Evolutionary conservation across 1,140 invertebrate species (phyloP).

Genomic region (Halotydeus destructor): DNA sequence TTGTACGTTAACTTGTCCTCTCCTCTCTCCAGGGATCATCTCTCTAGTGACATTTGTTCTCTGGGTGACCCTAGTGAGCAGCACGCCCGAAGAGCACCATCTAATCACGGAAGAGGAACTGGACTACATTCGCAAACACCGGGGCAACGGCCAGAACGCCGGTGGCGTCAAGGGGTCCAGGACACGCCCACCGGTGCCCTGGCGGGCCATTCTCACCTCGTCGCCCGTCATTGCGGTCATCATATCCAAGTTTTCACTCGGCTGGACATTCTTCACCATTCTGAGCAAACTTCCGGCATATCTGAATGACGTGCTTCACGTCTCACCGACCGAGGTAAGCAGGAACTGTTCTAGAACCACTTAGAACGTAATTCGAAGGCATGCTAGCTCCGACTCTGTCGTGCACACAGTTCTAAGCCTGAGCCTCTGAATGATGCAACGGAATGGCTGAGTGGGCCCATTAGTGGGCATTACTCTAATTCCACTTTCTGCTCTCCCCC

Average conservation of each 20-base stretch:
- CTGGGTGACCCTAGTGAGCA: slow-evolving; percentile 66
- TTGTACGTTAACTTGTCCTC: neutral
- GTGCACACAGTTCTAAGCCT: too few relatives aligned
- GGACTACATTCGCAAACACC: slow-evolving; percentile 63
- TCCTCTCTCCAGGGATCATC: neutral
- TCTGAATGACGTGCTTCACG: slow-evolving; percentile 38
- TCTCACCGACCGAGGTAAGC: too few relatives aligned
- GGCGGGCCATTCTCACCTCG: slow-evolving; percentile 53
- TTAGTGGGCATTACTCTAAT: too few relatives aligned
- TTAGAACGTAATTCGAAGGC: too few relatives aligned
- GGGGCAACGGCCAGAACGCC: slow-evolving; percentile 28
- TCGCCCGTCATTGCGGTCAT: slow-evolving; percentile 76
- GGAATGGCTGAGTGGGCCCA: too few relatives aligned
- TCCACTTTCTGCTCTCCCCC: too few relatives aligned
- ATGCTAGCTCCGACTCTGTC: too few relatives aligned
- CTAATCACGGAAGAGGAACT: slow-evolving; percentile 56
- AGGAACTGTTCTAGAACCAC: too few relatives aligned
- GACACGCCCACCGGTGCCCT: slow-evolving; percentile 31
- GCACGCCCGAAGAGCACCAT: slow-evolving; percentile 62
- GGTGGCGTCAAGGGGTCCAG: neutral
- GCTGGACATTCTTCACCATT: slow-evolving; percentile 85
- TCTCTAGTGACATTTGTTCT: slow-evolving; percentile 37
- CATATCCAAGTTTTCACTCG: slow-evolving; percentile 62
- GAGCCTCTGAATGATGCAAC: too few relatives aligned
- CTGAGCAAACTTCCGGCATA: slow-evolving; percentile 54